Evolutionary conservation across 2,888 invertebrate species (phyloP).

Genomic region (Aphidoletes aphidimyza): DNA sequence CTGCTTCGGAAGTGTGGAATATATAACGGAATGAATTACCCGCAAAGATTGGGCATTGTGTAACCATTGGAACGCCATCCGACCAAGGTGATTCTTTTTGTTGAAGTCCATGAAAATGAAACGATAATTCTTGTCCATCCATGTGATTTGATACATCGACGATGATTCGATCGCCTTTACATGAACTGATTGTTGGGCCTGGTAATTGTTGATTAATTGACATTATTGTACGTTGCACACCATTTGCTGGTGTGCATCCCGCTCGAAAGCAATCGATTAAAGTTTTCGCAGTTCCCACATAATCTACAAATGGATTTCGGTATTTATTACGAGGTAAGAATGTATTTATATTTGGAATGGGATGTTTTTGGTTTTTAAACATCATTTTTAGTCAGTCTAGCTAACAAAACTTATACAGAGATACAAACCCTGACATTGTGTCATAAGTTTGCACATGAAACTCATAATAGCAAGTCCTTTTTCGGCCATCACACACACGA

Average conservation of each 20-base stretch:
- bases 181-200: slow-evolving; percentile 71
- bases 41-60: slow-evolving; percentile 83
- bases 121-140: slow-evolving; percentile 78
- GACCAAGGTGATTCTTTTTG: slow-evolving; percentile 80
- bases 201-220: slow-evolving; percentile 68
- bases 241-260: slow-evolving; percentile 69
- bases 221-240: slow-evolving; percentile 66
- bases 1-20: slow-evolving; percentile 76
- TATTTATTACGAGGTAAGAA: background rate
- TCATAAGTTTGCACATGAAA: background rate
- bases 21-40: slow-evolving; percentile 75
- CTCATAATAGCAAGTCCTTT: background rate
- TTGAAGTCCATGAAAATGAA: slow-evolving; percentile 92
- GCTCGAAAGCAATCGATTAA: slow-evolving; percentile 65
- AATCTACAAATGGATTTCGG: slow-evolving; percentile 64
- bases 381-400: too few relatives aligned
- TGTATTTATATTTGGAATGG: too few relatives aligned
- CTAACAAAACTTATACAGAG: too few relatives aligned
- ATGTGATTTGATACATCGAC: slow-evolving; percentile 83
- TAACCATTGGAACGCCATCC: slow-evolving; percentile 86
- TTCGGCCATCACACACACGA: background rate
- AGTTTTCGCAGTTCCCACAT: slow-evolving; percentile 66
- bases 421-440: background rate
- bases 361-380: too few relatives aligned
- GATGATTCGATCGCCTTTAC: slow-evolving; percentile 79